phyloP scores from a whole-genome alignment of 2,888 invertebrate genomes.

The Mythimna impura region DNA sequence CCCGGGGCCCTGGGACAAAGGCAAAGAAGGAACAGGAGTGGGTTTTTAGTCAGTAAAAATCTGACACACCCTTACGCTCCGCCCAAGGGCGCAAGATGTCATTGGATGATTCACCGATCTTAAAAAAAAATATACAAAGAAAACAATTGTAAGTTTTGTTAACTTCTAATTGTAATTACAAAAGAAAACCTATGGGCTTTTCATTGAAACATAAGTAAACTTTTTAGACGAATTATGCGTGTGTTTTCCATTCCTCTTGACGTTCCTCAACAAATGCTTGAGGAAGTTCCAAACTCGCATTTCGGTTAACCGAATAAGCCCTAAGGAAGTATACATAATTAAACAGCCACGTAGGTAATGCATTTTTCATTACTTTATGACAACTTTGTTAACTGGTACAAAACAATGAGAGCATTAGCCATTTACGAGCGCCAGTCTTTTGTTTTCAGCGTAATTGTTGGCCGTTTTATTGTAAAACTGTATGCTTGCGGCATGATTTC shows the following conservation, averaged over 20 bases:
- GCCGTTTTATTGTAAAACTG: conserved; percentile 6
- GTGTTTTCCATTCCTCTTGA: conserved; percentile 3
- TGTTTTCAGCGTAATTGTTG: conserved; percentile 32
- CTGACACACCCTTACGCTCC: too few relatives aligned
- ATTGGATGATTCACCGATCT: too few relatives aligned
- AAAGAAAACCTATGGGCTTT: background rate
- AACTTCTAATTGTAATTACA: too few relatives aligned
- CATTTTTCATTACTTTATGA: conserved; percentile 48
- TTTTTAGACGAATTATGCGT: background rate
- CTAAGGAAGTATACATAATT: conserved; percentile 28
- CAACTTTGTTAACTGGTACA: conserved; percentile 38
- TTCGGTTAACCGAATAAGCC: conserved; percentile 13
- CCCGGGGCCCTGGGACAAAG: too few relatives aligned
- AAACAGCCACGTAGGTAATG: conserved; percentile 25
- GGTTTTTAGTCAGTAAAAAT: too few relatives aligned
- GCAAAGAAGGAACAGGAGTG: too few relatives aligned
- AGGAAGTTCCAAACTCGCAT: conserved; percentile 21
- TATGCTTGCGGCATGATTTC: conserved; percentile 19
- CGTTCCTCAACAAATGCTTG: conserved; percentile 15
- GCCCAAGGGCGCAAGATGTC: too few relatives aligned
- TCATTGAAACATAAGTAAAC: background rate
- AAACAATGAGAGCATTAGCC: conserved; percentile 33
- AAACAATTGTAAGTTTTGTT: too few relatives aligned
- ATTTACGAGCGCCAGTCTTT: conserved; percentile 31
- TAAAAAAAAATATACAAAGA: too few relatives aligned